Conservation (phyloP, 2,797 vertebrate species). For the Eulemur rubriventer region DNA sequence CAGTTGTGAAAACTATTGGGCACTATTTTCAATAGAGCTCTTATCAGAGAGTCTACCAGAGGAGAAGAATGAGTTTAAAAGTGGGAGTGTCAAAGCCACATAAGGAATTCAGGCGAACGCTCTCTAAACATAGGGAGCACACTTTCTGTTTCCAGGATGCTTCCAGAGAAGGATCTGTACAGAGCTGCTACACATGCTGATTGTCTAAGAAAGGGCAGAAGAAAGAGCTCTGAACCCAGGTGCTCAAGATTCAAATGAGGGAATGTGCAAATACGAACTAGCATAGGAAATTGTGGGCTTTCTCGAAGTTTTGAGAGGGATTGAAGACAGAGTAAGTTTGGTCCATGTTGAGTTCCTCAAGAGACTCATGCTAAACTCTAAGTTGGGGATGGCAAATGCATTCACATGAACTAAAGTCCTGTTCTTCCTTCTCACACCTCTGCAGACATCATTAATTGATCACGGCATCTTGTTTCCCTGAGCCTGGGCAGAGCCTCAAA, state of each 20-base stretch:
- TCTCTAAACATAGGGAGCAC: neutral
- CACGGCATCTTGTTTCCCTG: neutral
- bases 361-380: neutral
- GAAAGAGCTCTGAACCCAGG: neutral
- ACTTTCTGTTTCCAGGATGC: neutral
- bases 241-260: neutral
- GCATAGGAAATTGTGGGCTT: neutral
- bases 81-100: neutral
- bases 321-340: neutral
- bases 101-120: neutral
- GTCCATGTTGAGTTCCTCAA: neutral
- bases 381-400: neutral
- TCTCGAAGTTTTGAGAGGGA: neutral
- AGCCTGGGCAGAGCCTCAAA: neutral
- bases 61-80: constrained; percentile 1
- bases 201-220: neutral
- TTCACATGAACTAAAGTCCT: too few species aligned
- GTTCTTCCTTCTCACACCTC: neutral
- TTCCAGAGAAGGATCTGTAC: neutral
- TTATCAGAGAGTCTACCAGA: constrained; percentile 18
- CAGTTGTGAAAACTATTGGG: neutral
- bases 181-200: neutral
- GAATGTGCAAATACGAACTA: neutral
- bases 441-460: neutral
- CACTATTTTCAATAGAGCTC: neutral